These are phyloP conservation scores for Callopanchax toddi DNA, from an alignment of 2,113 vertebrate species.

Conservation along the genomic window DNA sequence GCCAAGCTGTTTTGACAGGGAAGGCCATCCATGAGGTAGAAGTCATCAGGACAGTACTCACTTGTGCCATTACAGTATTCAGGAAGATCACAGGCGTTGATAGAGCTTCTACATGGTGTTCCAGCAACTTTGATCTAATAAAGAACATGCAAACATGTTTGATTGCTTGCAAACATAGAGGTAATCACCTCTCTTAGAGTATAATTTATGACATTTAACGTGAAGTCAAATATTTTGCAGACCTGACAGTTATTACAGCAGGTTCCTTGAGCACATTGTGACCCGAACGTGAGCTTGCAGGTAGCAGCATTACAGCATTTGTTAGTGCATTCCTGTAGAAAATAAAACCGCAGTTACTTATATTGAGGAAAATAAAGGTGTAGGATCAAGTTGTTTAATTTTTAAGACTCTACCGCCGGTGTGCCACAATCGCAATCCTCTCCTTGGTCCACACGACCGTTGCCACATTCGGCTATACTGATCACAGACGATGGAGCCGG, in stretches of 20 bases:
- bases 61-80: slow-evolving; percentile 84
- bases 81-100: slow-evolving; percentile 84
- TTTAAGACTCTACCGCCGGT: slow-evolving; percentile 73
- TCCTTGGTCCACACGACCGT: slow-evolving; percentile 80
- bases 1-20: slow-evolving; percentile 74
- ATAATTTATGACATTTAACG: neutral
- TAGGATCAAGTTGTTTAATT: neutral
- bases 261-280: slow-evolving; percentile 81
- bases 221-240: neutral
- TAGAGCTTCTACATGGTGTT: slow-evolving; percentile 73
- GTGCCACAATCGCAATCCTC: slow-evolving; percentile 90
- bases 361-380: neutral
- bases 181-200: neutral
- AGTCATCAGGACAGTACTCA: slow-evolving; percentile 81
- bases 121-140: slow-evolving; percentile 85
- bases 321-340: slow-evolving; percentile 81
- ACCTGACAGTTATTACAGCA: slow-evolving; percentile 90
- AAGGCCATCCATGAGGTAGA: slow-evolving; percentile 85
- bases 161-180: no score
- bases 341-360: slow-evolving; percentile 2
- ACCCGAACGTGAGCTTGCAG: slow-evolving; percentile 83
- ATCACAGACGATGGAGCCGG: slow-evolving; percentile 76
- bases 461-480: slow-evolving; percentile 81
- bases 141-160: no score
- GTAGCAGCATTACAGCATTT: slow-evolving; percentile 85